Conservation (phyloP, 2,113 vertebrate genomes). For the Canis aureus region DNA sequence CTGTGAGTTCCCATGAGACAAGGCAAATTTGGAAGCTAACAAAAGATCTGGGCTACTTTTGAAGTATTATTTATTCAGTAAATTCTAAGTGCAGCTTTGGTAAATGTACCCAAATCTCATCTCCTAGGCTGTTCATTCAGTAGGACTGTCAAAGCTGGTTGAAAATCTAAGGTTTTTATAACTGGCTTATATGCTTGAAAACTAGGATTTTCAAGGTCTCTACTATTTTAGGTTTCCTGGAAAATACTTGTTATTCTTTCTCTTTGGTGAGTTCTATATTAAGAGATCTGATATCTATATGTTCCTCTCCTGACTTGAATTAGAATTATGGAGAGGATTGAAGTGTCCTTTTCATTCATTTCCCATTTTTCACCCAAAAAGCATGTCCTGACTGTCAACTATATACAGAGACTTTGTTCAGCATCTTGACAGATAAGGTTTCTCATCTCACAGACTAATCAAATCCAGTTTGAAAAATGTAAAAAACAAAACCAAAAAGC, state of each 20-base stretch:
- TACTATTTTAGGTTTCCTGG: background rate
- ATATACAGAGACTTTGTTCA: background rate
- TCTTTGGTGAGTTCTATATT: background rate
- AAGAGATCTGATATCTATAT: background rate
- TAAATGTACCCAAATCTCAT: background rate
- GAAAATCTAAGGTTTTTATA: constrained; percentile 29
- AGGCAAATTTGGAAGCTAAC: background rate
- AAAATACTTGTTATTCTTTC: background rate
- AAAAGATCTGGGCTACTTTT: background rate
- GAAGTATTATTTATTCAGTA: constrained; percentile 35
- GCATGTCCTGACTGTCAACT: background rate
- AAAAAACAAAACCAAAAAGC: background rate
- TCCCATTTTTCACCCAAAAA: background rate
- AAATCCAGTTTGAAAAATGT: background rate
- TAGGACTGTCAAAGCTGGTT: background rate
- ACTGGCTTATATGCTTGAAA: background rate
- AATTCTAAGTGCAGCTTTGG: background rate
- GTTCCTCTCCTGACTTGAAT: background rate
- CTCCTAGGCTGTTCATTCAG: background rate
- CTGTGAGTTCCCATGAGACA: background rate
- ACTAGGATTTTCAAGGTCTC: background rate
- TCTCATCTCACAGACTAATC: background rate
- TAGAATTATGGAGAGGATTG: background rate
- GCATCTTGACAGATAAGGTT: background rate
- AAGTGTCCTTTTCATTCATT: background rate